Evolutionary conservation across 2,888 invertebrate species (phyloP).

Genomic region (Nephrocerus scutellatus): DNA sequence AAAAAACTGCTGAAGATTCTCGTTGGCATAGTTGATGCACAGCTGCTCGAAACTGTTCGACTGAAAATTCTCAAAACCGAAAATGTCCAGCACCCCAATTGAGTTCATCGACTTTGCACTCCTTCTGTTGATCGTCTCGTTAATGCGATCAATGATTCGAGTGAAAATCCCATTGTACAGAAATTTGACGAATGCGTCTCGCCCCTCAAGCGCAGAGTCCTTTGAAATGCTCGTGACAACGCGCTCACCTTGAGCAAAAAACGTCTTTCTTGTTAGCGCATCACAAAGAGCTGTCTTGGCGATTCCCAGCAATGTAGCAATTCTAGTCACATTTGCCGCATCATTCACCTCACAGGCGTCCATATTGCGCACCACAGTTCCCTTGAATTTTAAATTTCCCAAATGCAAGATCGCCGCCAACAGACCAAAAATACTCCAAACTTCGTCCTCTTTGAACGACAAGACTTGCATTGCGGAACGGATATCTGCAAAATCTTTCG

Average conservation of each 20-base stretch:
- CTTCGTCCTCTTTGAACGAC: conserved; percentile 76
- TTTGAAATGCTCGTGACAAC: conserved; percentile 69
- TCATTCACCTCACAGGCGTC: conserved; percentile 83
- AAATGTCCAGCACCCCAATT: conserved; percentile 92
- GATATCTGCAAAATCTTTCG: conserved; percentile 78
- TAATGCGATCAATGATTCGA: conserved; percentile 83
- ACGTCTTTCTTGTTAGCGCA: conserved; percentile 78
- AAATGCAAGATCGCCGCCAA: conserved; percentile 83
- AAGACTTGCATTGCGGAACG: conserved; percentile 88
- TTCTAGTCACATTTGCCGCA: conserved; percentile 58
- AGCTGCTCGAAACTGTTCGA: conserved; percentile 91
- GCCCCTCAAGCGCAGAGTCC: conserved; percentile 70
- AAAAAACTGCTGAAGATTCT: conserved; percentile 93
- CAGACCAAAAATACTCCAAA: conserved; percentile 76
- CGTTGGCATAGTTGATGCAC: conserved; percentile 95
- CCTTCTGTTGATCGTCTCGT: conserved; percentile 67
- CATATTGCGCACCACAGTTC: conserved; percentile 68
- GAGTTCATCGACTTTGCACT: conserved; percentile 53
- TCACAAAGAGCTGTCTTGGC: conserved; percentile 63
- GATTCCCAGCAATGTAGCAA: conserved; percentile 66
- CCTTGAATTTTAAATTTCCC: conserved; percentile 82
- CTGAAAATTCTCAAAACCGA: conserved; percentile 93
- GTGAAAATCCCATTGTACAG: conserved; percentile 88
- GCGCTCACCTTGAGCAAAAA: conserved; percentile 75
- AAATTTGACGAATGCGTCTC: conserved; percentile 89